A percentile compares a stretch with the other conserved stretches of the same genome.
phyloP scores from a whole-genome alignment of 2,797 vertebrate species.

The Pseudopleuronectes americanus region DNA sequence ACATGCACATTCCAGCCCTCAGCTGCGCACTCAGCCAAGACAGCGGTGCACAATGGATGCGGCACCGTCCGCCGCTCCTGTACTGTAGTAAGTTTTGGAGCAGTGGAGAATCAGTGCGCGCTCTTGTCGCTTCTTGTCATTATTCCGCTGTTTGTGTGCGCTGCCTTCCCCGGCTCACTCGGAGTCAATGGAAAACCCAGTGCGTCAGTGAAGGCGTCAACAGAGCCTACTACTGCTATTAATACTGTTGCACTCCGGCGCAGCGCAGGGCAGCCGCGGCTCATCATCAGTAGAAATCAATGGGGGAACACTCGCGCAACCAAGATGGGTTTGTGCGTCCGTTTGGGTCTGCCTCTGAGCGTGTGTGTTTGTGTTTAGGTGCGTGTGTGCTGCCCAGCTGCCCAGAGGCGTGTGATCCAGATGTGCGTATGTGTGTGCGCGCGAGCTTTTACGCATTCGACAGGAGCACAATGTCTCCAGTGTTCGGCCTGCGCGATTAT shows the following conservation, averaged over 20 bases:
- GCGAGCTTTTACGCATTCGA: constrained; percentile 72
- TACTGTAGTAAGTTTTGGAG: constrained; percentile 61
- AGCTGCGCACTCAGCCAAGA: constrained; percentile 41
- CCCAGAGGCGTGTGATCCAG: constrained; percentile 84
- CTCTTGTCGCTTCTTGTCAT: constrained; percentile 34
- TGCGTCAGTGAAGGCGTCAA: constrained; percentile 85
- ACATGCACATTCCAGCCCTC: constrained; percentile 12
- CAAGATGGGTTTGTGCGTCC: constrained; percentile 41
- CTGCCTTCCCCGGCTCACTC: constrained; percentile 58
- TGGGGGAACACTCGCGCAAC: constrained; percentile 48
- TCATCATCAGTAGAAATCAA: constrained; percentile 67
- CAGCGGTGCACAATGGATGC: constrained; percentile 73
- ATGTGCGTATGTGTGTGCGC: constrained; percentile 87
- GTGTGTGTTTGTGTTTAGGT: constrained; percentile 16
- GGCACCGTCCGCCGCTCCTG: constrained; percentile 57
- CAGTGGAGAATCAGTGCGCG: constrained; percentile 29
- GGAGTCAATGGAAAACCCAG: constrained; percentile 82
- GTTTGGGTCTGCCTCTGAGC: constrained; percentile 29
- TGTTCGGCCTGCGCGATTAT: constrained; percentile 40
- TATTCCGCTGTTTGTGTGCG: constrained; percentile 37
- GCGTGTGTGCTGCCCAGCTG: constrained; percentile 62
- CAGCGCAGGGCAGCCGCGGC: constrained; percentile 48
- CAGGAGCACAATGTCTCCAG: constrained; percentile 69
- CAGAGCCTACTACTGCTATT: constrained; percentile 79
- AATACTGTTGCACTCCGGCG: constrained; percentile 62